Evolutionary conservation across 2,888 invertebrate genomes (phyloP), one percentile per base, ranked within the genome.

Genomic region (Noctua janthina): DNA sequence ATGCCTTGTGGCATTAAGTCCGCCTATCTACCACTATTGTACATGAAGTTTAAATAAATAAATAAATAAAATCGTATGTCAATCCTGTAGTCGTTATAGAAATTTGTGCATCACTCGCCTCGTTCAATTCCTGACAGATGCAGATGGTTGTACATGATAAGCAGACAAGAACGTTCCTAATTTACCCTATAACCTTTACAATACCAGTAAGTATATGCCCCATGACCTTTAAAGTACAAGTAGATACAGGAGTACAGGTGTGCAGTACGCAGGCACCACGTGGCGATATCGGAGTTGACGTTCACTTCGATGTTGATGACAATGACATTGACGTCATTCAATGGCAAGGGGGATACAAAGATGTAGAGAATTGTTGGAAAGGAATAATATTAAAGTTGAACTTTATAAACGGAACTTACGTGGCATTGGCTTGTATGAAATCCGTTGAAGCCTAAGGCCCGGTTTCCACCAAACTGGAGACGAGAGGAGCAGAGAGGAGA

Each of bases 321-420:
- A 87, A 70, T 89, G 88, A 84, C 74, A 90, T 84, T 90, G 88
- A 79, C 83, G 87, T 81, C 82, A 90, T 79, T 39, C 69, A 39
- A 43, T 49, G 10, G 51, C 15, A 17, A 23, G 56, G 67, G 29
- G 20, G 70, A 15, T n/a, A 81, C 85, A 77, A 17, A 74, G 80
- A 85, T 76, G 0, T 80, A 77, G 13, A 64, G 29, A 39, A 13
- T 29, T 46, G 13, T 59, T 64, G 51, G 43, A 43, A 62, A 13
- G 11, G 49, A 10, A 39, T 8, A 35, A 46, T n/a, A 20, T 66
- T 20, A n/a, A 59, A 17, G n/a, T 29, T 29, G 29, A 29, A 29
- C 29, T 29, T 29, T 29, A 29, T 29, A 29, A 29, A 29, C 29
- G 29, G 29, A 29, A 29, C 29, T 29, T 29, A 29, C 29, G 29